Base-by-base conservation (phyloP, 1,140 invertebrate genomes). In the Lutraria rhynchaena region DNA sequence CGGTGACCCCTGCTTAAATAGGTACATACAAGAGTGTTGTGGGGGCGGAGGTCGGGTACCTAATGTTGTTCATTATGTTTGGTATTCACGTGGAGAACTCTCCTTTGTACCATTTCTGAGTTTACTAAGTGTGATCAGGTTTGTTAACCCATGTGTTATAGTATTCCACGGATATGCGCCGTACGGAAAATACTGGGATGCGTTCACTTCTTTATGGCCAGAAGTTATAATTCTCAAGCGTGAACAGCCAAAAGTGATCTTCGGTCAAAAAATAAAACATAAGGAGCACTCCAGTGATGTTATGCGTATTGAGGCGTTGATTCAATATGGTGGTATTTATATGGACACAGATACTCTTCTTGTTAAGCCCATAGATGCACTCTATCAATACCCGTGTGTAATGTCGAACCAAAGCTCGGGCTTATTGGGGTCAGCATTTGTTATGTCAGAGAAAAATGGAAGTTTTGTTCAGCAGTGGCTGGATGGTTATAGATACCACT, bases 31-130 rank as follows among this genome's bases (percentile, higher is more conserved):
- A 3, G 17, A 33, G 1, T 46, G 60, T 49, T 82, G 81, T 27
- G 63, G 46, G 15, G 57, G 71, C 22, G 24, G 44, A n/a, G 15
- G 49, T 22, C 19, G 65, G 1, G 85, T 87, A 4, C 85, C 86
- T n/a, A 83, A 81, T 17, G 75, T 87, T 44, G 78, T 84, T 4
- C 85, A 86, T 60, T 86, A 87, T 37, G 80, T 84, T 0, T 78
- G 82, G 65, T 85, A 84, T 29, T 51, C 49, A 15, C 22, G 65
- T 22, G 61, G 65, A n/a, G 55, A 76, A 5, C 69, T 86, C 7
- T 37, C 46, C 33, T 83, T 86, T 31, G 67, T 81, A 17, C 61
- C 76, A 24, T 86, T 85, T 61, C 49, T 83, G 0, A 81, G 81
- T 35, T 29, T 86, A n/a, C n/a, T 83, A 3, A 81, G 85, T 61